Percentiles rank a stretch among this genome's conserved stretches.
Evolutionary conservation across 2,888 invertebrate genomes (phyloP).

Genomic region (Dendrolimus pini): DNA sequence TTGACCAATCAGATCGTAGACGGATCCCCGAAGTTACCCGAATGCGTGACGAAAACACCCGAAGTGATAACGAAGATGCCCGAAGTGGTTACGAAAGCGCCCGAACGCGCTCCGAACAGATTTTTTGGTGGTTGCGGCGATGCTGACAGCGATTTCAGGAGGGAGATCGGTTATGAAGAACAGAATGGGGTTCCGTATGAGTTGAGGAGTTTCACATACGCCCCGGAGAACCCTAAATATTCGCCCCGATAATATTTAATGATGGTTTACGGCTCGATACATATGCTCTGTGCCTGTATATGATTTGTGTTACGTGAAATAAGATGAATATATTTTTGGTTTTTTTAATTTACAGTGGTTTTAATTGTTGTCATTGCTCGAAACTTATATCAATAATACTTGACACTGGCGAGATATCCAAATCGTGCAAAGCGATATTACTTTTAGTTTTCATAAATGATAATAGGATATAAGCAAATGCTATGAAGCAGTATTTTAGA

Average conservation of each 20-base stretch:
- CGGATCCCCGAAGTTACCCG: conserved; percentile 1
- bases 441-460: neutral
- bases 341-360: conserved; percentile 37
- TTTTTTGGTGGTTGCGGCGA: conserved; percentile 62
- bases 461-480: neutral
- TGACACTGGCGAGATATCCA: neutral
- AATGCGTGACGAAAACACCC: conserved; percentile 9
- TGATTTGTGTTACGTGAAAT: conserved; percentile 46
- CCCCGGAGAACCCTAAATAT: conserved; percentile 91
- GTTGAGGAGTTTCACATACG: conserved; percentile 89
- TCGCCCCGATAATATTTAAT: conserved; percentile 78
- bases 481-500: neutral
- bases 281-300: conserved; percentile 32
- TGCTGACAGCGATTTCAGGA: conserved; percentile 34
- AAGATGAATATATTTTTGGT: conserved; percentile 68
- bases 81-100: conserved; percentile 14
- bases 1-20: neutral
- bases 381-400: too few relatives aligned
- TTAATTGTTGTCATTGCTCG: conserved; percentile 3
- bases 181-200: conserved; percentile 84
- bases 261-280: conserved; percentile 7
- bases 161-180: conserved; percentile 46
- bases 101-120: conserved; percentile 44
- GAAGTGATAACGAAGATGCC: conserved; percentile 13
- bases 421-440: neutral